Percentiles rank a stretch among this genome's conserved stretches.
These are phyloP conservation scores for Sebastes jordani DNA, from an alignment of 2,797 vertebrate genomes.

Conservation along the genomic window DNA sequence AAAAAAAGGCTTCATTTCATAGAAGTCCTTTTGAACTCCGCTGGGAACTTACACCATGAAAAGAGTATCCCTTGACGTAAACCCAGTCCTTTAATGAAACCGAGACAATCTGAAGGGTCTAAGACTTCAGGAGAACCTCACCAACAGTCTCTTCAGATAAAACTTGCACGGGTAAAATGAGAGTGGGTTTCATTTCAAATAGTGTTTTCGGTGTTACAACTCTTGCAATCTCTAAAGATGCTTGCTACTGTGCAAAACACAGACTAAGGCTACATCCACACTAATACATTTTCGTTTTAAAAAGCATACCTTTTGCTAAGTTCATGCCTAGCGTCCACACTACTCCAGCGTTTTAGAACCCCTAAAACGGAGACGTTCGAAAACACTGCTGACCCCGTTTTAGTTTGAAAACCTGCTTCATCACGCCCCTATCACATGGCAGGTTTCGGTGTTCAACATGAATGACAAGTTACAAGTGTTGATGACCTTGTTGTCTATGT, in stretches of 20 bases:
- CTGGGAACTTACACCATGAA: conserved; percentile 21
- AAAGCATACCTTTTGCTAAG: not conserved
- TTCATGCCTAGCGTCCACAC: rapidly evolving
- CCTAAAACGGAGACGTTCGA: no score
- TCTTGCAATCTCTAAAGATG: not conserved
- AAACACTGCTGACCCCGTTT: no score
- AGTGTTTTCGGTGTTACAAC: not conserved
- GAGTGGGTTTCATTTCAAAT: not conserved
- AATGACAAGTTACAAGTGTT: rapidly evolving
- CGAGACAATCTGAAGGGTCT: not conserved
- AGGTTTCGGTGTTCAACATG: rapidly evolving
- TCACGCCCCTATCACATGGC: no score
- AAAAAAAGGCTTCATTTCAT: conserved; percentile 1
- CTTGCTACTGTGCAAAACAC: not conserved
- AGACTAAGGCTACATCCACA: not conserved
- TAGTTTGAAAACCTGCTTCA: no score
- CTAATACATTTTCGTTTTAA: not conserved
- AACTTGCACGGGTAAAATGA: conserved; percentile 38
- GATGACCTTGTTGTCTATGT: no score
- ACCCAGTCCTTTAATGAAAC: not conserved
- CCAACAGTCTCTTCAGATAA: conserved; percentile 16
- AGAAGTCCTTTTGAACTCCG: conserved; percentile 31
- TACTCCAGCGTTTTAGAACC: rapidly evolving
- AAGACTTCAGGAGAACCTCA: not conserved
- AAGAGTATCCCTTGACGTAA: conserved; percentile 21